phyloP scores from a whole-genome alignment of 2,797 vertebrate genomes.

The Sebastes kiyomatsui region DNA sequence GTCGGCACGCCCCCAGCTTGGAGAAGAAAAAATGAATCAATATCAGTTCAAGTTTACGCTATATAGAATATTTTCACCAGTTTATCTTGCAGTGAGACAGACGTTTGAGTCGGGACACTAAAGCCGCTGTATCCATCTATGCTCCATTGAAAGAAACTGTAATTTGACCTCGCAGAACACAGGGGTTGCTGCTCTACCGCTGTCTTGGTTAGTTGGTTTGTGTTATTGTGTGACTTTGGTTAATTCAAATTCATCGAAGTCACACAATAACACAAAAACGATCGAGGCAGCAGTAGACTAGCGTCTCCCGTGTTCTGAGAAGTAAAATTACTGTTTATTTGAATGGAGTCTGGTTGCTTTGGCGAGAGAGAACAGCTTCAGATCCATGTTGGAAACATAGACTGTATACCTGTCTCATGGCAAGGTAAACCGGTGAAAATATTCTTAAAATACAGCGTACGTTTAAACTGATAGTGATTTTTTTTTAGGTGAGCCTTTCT shows the following conservation, averaged over 20 bases:
- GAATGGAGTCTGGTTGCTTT: too few species aligned
- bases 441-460: background rate
- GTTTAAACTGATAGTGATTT: background rate
- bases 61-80: background rate
- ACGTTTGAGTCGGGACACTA: background rate
- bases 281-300: too few species aligned
- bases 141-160: background rate
- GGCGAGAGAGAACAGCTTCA: too few species aligned
- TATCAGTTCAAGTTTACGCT: background rate
- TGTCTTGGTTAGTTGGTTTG: too few species aligned
- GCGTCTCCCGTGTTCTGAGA: too few species aligned
- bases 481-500: too few species aligned
- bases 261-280: too few species aligned
- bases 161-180: background rate
- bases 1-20: background rate
- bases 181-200: background rate
- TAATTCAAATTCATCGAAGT: too few species aligned
- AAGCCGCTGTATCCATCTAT: background rate
- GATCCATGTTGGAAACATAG: fast-evolving
- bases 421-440: too few species aligned
- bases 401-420: too few species aligned
- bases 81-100: background rate
- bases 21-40: background rate
- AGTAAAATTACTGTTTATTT: too few species aligned
- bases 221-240: too few species aligned